A percentile compares a stretch with the other conserved stretches of the same genome.
Evolutionary conservation across 2,113 vertebrate species (phyloP).

Genomic region (Chloropsis cyanopogon): DNA sequence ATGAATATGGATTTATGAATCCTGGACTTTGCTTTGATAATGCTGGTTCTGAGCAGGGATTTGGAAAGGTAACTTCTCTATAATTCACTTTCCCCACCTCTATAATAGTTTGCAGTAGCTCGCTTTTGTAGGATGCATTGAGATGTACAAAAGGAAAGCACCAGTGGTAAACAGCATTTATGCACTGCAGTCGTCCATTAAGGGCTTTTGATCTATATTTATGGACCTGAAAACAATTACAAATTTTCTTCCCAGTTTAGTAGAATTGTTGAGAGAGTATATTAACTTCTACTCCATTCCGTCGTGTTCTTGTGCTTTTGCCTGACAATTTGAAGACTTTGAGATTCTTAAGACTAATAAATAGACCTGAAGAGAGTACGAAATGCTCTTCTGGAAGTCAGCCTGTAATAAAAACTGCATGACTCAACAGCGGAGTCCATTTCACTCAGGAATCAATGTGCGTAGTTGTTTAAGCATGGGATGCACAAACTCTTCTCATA

Average conservation of each 20-base stretch:
- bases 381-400: neutral
- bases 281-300: neutral
- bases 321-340: neutral
- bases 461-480: neutral
- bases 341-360: neutral
- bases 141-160: neutral
- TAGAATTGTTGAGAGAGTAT: neutral
- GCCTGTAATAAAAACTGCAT: neutral
- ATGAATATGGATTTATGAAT: neutral
- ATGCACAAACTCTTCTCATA: neutral
- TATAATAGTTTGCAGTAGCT: neutral
- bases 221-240: neutral
- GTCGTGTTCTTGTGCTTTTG: neutral
- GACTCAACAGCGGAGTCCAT: neutral
- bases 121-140: neutral
- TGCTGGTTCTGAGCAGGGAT: neutral
- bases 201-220: neutral
- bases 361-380: neutral
- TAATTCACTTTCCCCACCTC: neutral
- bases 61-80: neutral
- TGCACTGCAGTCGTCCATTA: neutral
- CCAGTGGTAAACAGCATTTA: neutral
- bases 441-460: neutral
- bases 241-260: neutral
- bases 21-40: neutral